These are phyloP conservation scores for Pristionchus pacificus DNA, from an alignment of 1,140 invertebrate genomes.

Conservation along the genomic window DNA sequence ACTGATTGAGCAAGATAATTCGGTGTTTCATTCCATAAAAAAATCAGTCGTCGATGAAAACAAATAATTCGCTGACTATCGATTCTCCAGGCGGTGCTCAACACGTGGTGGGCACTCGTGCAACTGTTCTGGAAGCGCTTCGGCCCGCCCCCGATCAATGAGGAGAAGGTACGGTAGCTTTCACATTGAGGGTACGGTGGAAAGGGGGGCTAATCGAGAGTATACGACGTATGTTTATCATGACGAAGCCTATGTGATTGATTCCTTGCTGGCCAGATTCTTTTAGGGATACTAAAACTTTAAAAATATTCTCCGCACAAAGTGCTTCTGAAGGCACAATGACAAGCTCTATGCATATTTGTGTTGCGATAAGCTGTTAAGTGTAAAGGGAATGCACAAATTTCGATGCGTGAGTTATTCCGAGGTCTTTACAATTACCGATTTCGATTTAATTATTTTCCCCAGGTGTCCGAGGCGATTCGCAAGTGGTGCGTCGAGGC, in stretches of 20 bases:
- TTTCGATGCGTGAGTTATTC: conserved; percentile 2
- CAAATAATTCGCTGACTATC: not conserved
- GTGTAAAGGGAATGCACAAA: too few relatives aligned
- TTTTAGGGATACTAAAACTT: too few relatives aligned
- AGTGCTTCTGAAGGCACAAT: too few relatives aligned
- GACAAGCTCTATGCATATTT: too few relatives aligned
- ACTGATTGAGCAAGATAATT: not conserved
- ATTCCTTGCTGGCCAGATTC: too few relatives aligned
- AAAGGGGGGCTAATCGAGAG: too few relatives aligned
- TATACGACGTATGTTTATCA: too few relatives aligned
- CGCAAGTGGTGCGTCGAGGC: conserved; percentile 55
- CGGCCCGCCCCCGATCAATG: conserved; percentile 13
- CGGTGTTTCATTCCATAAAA: not conserved
- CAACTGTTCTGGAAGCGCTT: conserved; percentile 14
- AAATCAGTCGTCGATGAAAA: not conserved
- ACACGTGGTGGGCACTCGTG: conserved; percentile 25
- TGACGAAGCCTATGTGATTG: too few relatives aligned
- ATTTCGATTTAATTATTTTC: not conserved
- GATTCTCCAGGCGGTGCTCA: conserved; percentile 13
- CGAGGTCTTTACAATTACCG: too few relatives aligned
- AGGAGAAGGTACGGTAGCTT: conserved; percentile 18
- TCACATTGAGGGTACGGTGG: too few relatives aligned
- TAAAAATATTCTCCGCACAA: too few relatives aligned
- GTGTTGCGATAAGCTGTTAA: too few relatives aligned
- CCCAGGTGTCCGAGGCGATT: conserved; percentile 46